phyloP scores from a whole-genome alignment of 2,888 invertebrate genomes.

The Hesperia comma region DNA sequence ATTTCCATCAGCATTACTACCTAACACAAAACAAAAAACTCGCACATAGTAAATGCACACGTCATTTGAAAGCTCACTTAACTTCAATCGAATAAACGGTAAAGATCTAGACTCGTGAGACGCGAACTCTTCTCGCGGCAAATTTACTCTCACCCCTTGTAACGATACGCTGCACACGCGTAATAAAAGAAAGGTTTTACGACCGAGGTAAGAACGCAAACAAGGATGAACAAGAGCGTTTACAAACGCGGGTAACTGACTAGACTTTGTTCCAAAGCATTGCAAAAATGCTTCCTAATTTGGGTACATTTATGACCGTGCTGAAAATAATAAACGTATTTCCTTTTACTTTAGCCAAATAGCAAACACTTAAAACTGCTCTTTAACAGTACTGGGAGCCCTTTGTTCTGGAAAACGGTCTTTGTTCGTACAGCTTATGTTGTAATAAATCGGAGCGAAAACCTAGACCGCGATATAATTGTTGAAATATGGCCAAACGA shows the following conservation, averaged over 20 bases:
- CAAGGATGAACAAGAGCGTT: background rate
- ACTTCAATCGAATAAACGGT: background rate
- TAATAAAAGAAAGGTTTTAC: constrained; percentile 43
- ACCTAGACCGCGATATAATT: constrained; percentile 26
- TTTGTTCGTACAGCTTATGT: constrained; percentile 27
- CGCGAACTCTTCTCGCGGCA: constrained; percentile 34
- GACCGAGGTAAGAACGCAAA: constrained; percentile 38
- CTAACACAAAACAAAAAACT: background rate
- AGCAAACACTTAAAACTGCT: constrained; percentile 34
- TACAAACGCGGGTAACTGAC: constrained; percentile 13
- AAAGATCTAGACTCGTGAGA: background rate
- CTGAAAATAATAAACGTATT: constrained; percentile 33
- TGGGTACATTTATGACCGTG: constrained; percentile 34
- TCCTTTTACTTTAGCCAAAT: constrained; percentile 21
- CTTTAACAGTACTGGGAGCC: constrained; percentile 19
- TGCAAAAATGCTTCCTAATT: constrained; percentile 34
- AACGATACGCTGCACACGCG: constrained; percentile 54
- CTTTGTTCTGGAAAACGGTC: constrained; percentile 28
- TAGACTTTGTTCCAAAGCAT: constrained; percentile 21
- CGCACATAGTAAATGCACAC: too few species aligned
- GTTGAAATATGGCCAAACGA: constrained; percentile 15
- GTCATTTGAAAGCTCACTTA: background rate
- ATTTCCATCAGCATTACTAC: background rate
- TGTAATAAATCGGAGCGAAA: constrained; percentile 27
- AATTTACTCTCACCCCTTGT: constrained; percentile 60